Conservation (phyloP, 2,113 vertebrate species). For the Campylorhamphus procurvoides region DNA sequence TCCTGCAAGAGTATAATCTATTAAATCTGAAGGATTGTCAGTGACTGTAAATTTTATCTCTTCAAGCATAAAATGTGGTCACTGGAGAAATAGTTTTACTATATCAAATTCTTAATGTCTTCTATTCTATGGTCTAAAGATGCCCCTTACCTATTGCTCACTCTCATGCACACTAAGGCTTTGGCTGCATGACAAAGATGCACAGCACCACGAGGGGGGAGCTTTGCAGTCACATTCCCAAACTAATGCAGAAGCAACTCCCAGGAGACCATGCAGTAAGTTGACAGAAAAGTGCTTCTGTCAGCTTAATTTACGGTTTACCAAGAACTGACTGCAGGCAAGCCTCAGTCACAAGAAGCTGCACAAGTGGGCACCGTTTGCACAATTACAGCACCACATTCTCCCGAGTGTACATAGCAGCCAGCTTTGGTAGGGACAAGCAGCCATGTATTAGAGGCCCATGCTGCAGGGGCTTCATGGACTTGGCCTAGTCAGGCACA, state of each 20-base stretch:
- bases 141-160: background rate
- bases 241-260: background rate
- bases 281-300: background rate
- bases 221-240: background rate
- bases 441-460: background rate
- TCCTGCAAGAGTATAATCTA: background rate
- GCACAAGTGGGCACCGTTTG: background rate
- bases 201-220: fast-evolving
- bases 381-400: background rate
- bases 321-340: background rate
- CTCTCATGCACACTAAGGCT: background rate
- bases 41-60: background rate
- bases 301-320: background rate
- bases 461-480: fast-evolving
- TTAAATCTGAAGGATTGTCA: background rate
- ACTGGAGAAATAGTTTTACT: background rate
- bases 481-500: background rate
- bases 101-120: background rate
- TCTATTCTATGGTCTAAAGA: background rate
- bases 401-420: background rate
- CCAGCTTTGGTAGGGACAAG: background rate
- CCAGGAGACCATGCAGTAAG: background rate
- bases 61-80: background rate
- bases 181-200: background rate
- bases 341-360: background rate